These are phyloP conservation scores for Stegostoma tigrinum DNA, from an alignment of 2,113 vertebrate species.

Conservation along the genomic window DNA sequence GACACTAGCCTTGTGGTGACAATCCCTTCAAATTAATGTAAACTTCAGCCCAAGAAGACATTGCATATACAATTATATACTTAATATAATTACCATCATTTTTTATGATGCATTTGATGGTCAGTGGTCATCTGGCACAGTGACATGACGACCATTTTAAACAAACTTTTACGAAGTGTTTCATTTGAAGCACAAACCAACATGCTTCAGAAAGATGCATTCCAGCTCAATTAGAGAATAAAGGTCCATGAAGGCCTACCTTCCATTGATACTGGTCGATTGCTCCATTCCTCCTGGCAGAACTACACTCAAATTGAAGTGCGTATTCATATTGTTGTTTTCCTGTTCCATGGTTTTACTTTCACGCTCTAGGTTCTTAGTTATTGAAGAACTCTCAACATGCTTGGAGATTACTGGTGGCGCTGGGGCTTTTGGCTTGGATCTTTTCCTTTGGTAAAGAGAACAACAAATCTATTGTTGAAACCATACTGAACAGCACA, in stretches of 20 bases:
- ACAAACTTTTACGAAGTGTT: neutral
- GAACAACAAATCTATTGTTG: neutral
- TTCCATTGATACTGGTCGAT: slow-evolving; percentile 72
- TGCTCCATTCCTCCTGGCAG: slow-evolving; percentile 81
- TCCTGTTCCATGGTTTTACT: slow-evolving; percentile 75
- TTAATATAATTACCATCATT: neutral
- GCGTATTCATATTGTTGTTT: slow-evolving; percentile 71
- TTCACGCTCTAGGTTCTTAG: slow-evolving; percentile 56
- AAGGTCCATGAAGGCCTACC: slow-evolving; percentile 54
- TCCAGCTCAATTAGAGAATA: neutral
- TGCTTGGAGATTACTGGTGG: slow-evolving; percentile 63
- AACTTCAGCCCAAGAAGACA: too few species aligned
- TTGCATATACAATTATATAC: neutral
- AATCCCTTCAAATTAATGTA: too few species aligned
- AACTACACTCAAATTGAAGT: slow-evolving; percentile 77
- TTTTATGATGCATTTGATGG: neutral
- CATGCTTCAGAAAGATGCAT: neutral
- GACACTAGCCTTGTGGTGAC: too few species aligned
- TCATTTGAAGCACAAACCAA: neutral
- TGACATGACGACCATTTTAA: neutral
- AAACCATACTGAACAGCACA: neutral
- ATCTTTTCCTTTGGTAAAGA: slow-evolving; percentile 66
- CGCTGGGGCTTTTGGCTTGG: slow-evolving; percentile 78
- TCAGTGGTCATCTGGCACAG: neutral
- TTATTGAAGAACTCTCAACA: slow-evolving; percentile 50